A percentile compares a stretch with the other conserved stretches of the same genome.
These are phyloP conservation scores for Coptodon rendalli DNA, from an alignment of 2,113 vertebrate genomes.

Conservation along the genomic window DNA sequence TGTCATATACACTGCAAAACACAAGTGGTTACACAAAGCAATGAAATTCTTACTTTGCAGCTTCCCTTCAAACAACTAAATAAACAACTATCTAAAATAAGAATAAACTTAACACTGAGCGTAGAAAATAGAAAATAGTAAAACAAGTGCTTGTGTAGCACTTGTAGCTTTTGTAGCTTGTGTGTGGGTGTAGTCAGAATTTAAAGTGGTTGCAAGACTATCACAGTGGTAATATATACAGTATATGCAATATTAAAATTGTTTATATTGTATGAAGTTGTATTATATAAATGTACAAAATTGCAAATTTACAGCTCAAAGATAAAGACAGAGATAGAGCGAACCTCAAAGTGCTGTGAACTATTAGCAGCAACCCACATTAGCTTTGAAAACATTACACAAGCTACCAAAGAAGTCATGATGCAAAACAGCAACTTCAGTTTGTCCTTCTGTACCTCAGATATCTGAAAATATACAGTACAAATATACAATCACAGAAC, in stretches of 20 bases:
- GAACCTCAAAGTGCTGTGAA: not conserved
- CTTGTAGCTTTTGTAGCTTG: not conserved
- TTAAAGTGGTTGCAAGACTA: not conserved
- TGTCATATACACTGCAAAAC: not conserved
- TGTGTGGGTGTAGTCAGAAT: not conserved
- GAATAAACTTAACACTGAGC: not conserved
- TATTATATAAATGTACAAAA: not conserved
- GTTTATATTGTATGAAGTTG: not conserved
- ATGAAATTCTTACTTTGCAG: not conserved
- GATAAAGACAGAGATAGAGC: not conserved
- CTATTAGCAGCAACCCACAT: not conserved
- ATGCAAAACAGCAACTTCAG: not conserved
- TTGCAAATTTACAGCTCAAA: not conserved
- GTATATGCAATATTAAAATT: not conserved
- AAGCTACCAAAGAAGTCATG: not conserved
- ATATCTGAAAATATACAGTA: not conserved
- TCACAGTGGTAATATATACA: not conserved
- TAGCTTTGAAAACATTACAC: not conserved
- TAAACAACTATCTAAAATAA: not conserved
- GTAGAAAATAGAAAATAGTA: not conserved
- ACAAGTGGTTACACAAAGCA: not conserved
- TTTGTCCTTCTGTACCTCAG: not conserved
- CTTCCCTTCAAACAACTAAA: not conserved
- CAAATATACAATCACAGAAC: not conserved
- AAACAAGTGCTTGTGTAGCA: not conserved